Evolutionary conservation across 2,888 invertebrate species (phyloP), one percentile per base, ranked within the genome.

Genomic region (Polymixis lichenea): DNA sequence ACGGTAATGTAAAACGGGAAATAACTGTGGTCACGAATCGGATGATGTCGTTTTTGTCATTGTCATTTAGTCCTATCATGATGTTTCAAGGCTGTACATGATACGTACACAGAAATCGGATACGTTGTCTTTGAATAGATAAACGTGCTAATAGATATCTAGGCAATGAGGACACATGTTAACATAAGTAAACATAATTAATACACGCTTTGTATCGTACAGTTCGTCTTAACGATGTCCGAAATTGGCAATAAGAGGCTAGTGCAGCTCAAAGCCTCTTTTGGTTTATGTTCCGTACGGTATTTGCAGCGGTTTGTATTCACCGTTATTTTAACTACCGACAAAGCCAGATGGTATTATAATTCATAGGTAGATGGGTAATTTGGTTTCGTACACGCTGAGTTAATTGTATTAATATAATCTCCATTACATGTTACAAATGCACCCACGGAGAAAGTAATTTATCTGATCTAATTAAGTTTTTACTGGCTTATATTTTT

Each of bases 261-360:
- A 86, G 83, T 88, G 88, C 84, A 90, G 90, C 89, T 88, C 86
- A 86, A 88, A 90, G 87, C 91, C 88, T 90, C 91, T 93, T 94
- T 95, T 91, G 91, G 93, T 91, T 91, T 91, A 91, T 90, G 89
- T 91, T 90, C 88, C 92, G 91, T 94, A 95, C 95, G 95, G 96
- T 95, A 95, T 94, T 92, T 88, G 93, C 94, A 95, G 94, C 95
- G 94, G 95, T 94, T 91, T 91, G 89, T 82, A 75, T 88, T 86
- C 81, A 92, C 96, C 94, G 96, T 95, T 95, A 95, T 91, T 90
- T 92, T 94, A 93, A 94, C 93, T 93, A 93, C 91, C 84, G 77
- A 83, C 85, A 82, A 87, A 88, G 82, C 80, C 87, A 86, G 88
- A 86, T 88, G 87, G 82, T 88, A 88, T 87, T 88, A 86, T 89